Evolutionary conservation across 64 coral and sea anemone species (phyloP).

Genomic region (Stichodactyla helianthus): DNA sequence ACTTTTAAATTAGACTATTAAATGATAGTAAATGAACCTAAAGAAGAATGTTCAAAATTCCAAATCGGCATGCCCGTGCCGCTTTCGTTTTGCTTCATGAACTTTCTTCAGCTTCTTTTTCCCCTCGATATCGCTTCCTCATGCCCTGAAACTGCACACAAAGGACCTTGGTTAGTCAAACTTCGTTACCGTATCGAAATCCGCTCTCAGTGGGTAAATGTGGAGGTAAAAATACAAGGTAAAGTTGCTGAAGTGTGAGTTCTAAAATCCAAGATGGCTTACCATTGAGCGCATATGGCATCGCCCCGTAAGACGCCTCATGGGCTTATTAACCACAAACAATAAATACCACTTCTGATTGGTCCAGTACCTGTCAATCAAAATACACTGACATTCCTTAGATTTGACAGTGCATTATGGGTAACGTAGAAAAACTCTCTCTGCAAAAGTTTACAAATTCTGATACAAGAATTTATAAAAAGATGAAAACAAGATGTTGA

Average conservation of each 20-base stretch:
- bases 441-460: too few relatives aligned
- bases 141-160: slow-evolving; percentile 77
- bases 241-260: slow-evolving; percentile 4
- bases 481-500: too few relatives aligned
- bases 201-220: slow-evolving; percentile 31
- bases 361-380: slow-evolving; percentile 77
- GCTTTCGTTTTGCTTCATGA: slow-evolving; percentile 1
- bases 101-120: slow-evolving; percentile 58
- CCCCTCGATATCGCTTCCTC: slow-evolving; percentile 48
- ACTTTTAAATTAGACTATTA: slow-evolving; percentile 72
- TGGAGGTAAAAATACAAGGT: slow-evolving; percentile 34
- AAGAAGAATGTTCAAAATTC: slow-evolving; percentile 29
- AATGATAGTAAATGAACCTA: slow-evolving; percentile 43
- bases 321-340: slow-evolving; percentile 7
- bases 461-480: too few relatives aligned
- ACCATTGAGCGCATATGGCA: slow-evolving; percentile 51
- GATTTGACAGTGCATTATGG: neutral
- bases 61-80: slow-evolving; percentile 20
- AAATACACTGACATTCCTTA: neutral
- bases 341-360: slow-evolving; percentile 39
- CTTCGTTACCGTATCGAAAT: slow-evolving; percentile 87
- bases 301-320: slow-evolving; percentile 31
- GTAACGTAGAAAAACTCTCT: neutral
- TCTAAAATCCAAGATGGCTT: slow-evolving; percentile 79
- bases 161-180: slow-evolving; percentile 73